Conservation (phyloP, 1,140 invertebrate genomes). For the Lepidurus couesii region DNA sequence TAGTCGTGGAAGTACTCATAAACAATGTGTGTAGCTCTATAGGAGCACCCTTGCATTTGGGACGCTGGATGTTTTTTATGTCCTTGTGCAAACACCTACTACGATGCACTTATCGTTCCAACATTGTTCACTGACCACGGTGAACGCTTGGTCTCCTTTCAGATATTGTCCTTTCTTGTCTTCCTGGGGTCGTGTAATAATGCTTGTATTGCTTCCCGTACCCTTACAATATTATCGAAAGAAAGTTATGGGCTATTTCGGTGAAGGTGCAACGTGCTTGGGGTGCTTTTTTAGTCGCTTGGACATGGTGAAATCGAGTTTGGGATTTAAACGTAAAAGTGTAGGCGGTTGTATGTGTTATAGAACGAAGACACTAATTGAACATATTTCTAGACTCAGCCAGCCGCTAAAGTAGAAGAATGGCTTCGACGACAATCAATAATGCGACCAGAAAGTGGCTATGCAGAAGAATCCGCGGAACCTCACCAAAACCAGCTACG, state of each 20-base stretch:
- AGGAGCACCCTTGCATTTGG: too few relatives aligned
- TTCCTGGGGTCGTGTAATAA: too few relatives aligned
- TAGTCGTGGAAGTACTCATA: too few relatives aligned
- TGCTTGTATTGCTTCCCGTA: too few relatives aligned
- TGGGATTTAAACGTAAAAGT: neutral
- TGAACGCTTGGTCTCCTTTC: too few relatives aligned
- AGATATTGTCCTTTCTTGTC: too few relatives aligned
- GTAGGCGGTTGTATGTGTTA: neutral
- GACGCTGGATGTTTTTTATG: too few relatives aligned
- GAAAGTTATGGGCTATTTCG: neutral
- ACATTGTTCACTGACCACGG: too few relatives aligned
- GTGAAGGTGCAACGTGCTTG: neutral
- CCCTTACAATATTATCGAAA: too few relatives aligned
- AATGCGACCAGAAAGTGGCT: conserved; percentile 9
- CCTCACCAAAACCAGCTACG: neutral
- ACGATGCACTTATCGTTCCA: too few relatives aligned
- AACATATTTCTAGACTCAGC: neutral
- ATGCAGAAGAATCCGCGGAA: conserved; percentile 6
- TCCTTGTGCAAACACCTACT: too few relatives aligned
- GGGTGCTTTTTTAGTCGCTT: neutral
- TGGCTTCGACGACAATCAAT: conserved; percentile 7
- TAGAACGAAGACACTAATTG: neutral
- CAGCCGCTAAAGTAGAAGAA: neutral
- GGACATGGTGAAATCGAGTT: neutral
- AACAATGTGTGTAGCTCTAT: too few relatives aligned